Evolutionary conservation across 2,113 vertebrate species (phyloP).

Genomic region (Chascanopsetta lugubris): DNA sequence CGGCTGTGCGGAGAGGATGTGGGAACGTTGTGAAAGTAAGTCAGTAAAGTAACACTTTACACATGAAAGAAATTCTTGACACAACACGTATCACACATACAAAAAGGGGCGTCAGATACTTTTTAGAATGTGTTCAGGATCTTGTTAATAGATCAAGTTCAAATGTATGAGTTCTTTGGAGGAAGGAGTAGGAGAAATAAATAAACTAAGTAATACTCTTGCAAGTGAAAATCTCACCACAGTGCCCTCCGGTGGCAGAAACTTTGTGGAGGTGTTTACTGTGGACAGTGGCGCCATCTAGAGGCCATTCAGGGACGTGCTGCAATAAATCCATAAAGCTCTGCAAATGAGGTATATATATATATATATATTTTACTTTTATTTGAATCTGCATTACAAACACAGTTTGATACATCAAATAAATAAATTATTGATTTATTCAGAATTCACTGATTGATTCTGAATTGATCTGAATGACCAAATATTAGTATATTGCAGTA

Average conservation of each 20-base stretch:
- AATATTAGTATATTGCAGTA: too few relatives aligned
- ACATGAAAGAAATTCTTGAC: not conserved
- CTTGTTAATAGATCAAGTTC: too few relatives aligned
- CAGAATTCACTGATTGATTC: too few relatives aligned
- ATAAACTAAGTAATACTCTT: not conserved
- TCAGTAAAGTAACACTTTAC: not conserved
- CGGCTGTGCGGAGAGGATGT: not conserved
- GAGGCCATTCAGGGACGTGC: not conserved
- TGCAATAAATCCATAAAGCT: not conserved
- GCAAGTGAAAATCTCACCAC: not conserved
- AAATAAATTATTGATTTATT: too few relatives aligned
- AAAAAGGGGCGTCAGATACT: too few relatives aligned
- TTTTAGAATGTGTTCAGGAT: too few relatives aligned
- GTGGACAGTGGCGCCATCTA: conserved; percentile 34
- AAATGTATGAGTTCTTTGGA: too few relatives aligned
- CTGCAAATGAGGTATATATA: not conserved
- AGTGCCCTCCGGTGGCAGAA: too few relatives aligned
- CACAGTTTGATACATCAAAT: not conserved
- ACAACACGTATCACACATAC: too few relatives aligned
- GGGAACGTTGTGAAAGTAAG: not conserved
- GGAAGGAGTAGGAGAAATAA: too few relatives aligned
- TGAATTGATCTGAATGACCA: too few relatives aligned
- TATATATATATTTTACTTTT: too few relatives aligned
- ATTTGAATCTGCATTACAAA: not conserved
- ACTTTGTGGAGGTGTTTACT: not conserved